Conservation (phyloP, 2,888 invertebrate species). For the Drosophila planitibia region DNA sequence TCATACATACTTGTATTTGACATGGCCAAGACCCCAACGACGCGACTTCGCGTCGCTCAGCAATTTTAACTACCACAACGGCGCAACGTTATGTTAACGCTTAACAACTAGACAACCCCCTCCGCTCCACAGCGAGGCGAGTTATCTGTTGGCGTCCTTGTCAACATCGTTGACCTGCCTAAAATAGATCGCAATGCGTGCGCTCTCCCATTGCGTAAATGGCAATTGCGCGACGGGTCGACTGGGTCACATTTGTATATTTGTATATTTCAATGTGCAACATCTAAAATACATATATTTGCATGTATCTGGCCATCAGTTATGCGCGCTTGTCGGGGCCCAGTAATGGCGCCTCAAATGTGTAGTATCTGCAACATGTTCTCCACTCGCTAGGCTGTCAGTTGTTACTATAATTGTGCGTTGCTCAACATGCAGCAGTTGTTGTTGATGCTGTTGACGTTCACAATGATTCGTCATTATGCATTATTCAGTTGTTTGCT, state of each 20-base stretch:
- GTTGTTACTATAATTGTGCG: constrained; percentile 39
- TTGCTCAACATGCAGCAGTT: constrained; percentile 44
- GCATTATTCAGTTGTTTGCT: constrained; percentile 55
- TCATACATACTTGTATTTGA: constrained; percentile 30
- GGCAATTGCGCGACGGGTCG: constrained; percentile 21
- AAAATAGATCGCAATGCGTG: constrained; percentile 31
- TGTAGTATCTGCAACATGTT: constrained; percentile 51
- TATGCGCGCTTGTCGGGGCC: constrained; percentile 12
- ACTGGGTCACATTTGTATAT: neutral
- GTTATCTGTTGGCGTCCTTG: constrained; percentile 37
- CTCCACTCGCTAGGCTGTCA: constrained; percentile 31
- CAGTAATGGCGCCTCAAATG: constrained; percentile 29
- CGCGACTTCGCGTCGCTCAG: constrained; percentile 26
- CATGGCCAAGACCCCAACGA: constrained; percentile 59
- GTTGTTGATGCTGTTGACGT: constrained; percentile 15
- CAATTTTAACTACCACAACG: constrained; percentile 30
- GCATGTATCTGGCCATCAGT: constrained; percentile 10
- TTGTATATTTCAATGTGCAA: constrained; percentile 2
- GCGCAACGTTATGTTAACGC: constrained; percentile 29
- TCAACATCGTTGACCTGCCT: constrained; percentile 19
- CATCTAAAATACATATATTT: constrained; percentile 4
- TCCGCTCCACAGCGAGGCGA: constrained; percentile 6
- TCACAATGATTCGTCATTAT: constrained; percentile 60
- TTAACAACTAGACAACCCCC: constrained; percentile 4
- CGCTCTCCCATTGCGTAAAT: constrained; percentile 34